Base-by-base conservation (phyloP, 2,113 vertebrate genomes). In the Colossoma macropomum region DNA sequence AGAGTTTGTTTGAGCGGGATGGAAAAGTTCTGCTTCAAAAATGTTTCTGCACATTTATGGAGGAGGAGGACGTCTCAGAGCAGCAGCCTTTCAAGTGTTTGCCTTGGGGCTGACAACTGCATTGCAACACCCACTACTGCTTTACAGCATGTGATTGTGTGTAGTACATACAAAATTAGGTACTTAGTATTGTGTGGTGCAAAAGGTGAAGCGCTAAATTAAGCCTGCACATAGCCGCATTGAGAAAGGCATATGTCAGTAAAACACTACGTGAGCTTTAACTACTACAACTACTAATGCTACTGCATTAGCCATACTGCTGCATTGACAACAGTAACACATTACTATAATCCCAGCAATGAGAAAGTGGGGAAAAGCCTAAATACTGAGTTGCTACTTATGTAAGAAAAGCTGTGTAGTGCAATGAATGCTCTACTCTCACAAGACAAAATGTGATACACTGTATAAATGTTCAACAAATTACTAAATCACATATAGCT, bases 1-100 rank as follows among this genome's bases (percentile, higher is more conserved):
- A 88, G 86, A 90, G 92, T 92, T 92, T 89, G 89, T 90, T 90
- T 90, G 90, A 54, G 63, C 17, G 11, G 17, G 63, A 66, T n/a
- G 63, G 62, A 79, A 79, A 79, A 79, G 63, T 79, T 79, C 45
- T 34, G 63, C 48, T 76, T n/a, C 84, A 80, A 73, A 86, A 89
- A 87, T 77, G 86, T 83, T 85, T 81, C 84, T 86, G 72, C 86
- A 88, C 88, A 87, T 88, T 89, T 89, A 86, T 71, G 85, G 87
- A 81, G 86, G 81, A 78, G 86, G 80, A 80, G 81, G 86, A 89
- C 90, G 81, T 85, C 74, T 16, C 60, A 86, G 82, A 74, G 88
- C 88, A 87, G 34, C 34, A 70, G 68, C 21, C 21, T 70, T 70
- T 70, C 68, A 45, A 45, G 68, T n/a, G 38, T 45, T 0, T n/a